Evolutionary conservation across 1,140 invertebrate genomes (phyloP).

Genomic region (Drosophila burlai): DNA sequence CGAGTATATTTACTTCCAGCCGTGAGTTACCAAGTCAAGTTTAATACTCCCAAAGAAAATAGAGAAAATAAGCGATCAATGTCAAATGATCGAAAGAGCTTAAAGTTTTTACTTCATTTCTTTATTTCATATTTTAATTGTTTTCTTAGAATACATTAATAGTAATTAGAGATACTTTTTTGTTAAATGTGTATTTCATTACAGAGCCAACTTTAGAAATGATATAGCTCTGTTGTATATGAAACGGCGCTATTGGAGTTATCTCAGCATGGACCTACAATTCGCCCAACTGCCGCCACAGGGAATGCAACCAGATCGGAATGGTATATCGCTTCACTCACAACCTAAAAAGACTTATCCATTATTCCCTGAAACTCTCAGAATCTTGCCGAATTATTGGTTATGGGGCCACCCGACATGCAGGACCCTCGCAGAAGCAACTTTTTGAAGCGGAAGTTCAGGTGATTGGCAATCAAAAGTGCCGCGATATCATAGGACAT

Average conservation of each 20-base stretch:
- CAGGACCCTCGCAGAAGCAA: conserved; percentile 62
- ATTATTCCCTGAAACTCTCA: neutral
- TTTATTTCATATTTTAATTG: neutral
- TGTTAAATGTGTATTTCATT: neutral
- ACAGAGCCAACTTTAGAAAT: conserved; percentile 74
- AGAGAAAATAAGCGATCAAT: conserved; percentile 9
- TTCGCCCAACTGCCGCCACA: conserved; percentile 64
- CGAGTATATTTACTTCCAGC: conserved; percentile 80
- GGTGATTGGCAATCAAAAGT: conserved; percentile 68
- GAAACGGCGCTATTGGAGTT: conserved; percentile 37
- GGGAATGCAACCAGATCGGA: conserved; percentile 62
- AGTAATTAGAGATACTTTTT: neutral
- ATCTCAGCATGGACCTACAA: conserved; percentile 19
- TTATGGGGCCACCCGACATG: conserved; percentile 73
- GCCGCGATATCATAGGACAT: conserved; percentile 71
- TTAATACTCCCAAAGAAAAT: conserved; percentile 29
- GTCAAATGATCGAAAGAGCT: neutral
- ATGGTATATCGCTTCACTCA: conserved; percentile 30
- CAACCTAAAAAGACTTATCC: neutral
- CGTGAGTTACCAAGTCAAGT: conserved; percentile 62
- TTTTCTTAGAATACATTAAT: too few species aligned
- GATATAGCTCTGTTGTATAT: conserved; percentile 73
- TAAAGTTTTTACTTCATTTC: neutral
- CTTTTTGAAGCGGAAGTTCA: conserved; percentile 69
- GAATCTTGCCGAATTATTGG: conserved; percentile 79